These are phyloP conservation scores for Anguilla anguilla DNA, from an alignment of 2,797 vertebrate species.

Conservation along the genomic window DNA sequence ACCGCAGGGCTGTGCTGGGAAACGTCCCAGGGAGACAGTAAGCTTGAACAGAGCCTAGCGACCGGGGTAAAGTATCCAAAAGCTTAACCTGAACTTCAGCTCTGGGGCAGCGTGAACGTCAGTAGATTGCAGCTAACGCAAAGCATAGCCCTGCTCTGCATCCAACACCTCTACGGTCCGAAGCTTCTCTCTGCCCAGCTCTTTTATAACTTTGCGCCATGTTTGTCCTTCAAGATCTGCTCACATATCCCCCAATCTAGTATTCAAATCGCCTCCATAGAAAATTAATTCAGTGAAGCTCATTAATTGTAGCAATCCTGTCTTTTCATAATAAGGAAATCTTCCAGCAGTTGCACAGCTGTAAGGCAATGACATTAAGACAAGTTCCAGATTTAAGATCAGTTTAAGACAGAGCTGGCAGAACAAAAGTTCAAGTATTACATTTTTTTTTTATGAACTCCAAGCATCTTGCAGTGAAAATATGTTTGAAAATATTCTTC, in stretches of 20 bases:
- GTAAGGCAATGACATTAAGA: neutral
- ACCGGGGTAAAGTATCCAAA: slow-evolving; percentile 23
- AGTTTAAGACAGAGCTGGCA: neutral
- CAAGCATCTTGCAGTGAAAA: neutral
- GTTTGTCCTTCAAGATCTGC: neutral
- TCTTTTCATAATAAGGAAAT: neutral
- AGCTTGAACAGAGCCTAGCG: slow-evolving; percentile 35
- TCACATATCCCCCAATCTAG: neutral
- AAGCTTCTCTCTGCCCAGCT: neutral
- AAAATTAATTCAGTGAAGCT: neutral
- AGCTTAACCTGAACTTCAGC: slow-evolving; percentile 23
- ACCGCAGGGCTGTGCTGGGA: slow-evolving; percentile 15
- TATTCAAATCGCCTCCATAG: neutral
- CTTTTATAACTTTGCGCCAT: neutral
- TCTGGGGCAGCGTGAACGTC: slow-evolving; percentile 24
- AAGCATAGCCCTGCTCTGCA: neutral
- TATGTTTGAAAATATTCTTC: neutral
- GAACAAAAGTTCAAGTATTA: too few relatives aligned
- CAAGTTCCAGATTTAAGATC: neutral
- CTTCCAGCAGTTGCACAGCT: neutral
- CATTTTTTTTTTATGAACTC: too few relatives aligned
- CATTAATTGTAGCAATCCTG: slow-evolving; percentile 1
- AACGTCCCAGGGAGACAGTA: slow-evolving; percentile 28
- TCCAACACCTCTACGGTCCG: neutral
- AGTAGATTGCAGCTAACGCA: slow-evolving; percentile 3